Evolutionary conservation across 2,888 invertebrate genomes (phyloP).

Genomic region (Cryptus viduatorius): DNA sequence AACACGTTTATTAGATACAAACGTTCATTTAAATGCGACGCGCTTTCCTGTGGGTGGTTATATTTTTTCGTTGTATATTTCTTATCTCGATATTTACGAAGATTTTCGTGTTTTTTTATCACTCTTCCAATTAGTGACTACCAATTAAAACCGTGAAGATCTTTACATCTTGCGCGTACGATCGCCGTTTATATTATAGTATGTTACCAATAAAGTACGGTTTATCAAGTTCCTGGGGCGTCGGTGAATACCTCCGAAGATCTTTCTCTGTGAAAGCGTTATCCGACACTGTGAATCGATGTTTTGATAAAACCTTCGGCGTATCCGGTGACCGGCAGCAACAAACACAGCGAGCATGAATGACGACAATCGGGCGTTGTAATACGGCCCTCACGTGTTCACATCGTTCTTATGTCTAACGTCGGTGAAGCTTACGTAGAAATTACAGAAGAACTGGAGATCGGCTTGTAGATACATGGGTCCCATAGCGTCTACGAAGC

Average conservation of each 20-base stretch:
- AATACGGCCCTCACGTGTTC: slow-evolving; percentile 4
- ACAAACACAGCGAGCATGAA: slow-evolving; percentile 28
- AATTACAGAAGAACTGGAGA: slow-evolving; percentile 28
- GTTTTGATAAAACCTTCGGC: slow-evolving; percentile 55
- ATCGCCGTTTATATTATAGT: slow-evolving; percentile 40
- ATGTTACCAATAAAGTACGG: slow-evolving; percentile 18
- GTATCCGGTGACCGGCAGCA: slow-evolving; percentile 46
- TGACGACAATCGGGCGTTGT: slow-evolving; percentile 11
- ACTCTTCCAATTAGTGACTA: slow-evolving; percentile 54
- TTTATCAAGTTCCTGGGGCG: not conserved
- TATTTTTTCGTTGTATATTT: not conserved
- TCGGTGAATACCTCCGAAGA: not conserved
- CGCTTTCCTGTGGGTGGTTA: slow-evolving; percentile 18
- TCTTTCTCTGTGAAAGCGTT: slow-evolving; percentile 25
- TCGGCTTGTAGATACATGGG: slow-evolving; percentile 7
- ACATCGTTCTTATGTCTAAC: not conserved
- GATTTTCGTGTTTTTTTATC: slow-evolving; percentile 14
- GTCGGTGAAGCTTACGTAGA: slow-evolving; percentile 4
- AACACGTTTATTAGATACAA: slow-evolving; percentile 28
- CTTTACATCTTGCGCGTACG: slow-evolving; percentile 27
- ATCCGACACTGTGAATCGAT: slow-evolving; percentile 50
- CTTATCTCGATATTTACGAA: not conserved
- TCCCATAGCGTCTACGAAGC: not conserved
- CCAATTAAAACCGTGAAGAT: slow-evolving; percentile 55
- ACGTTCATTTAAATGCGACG: not conserved